phyloP scores from a whole-genome alignment of 2,113 vertebrate species.

The Campylomormyrus numenius region DNA sequence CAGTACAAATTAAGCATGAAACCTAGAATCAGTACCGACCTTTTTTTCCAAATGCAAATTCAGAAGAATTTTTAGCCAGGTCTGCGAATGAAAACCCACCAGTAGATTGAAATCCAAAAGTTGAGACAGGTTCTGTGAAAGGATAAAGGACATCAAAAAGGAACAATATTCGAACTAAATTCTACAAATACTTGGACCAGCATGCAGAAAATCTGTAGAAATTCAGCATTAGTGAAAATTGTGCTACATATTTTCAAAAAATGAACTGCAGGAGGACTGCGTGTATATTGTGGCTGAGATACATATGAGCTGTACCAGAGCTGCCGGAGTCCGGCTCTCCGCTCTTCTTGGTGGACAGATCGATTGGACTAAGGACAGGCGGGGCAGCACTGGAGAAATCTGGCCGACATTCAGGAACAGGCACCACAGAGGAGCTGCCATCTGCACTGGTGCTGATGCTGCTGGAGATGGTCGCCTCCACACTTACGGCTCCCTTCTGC shows the following conservation, averaged over 20 bases:
- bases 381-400: slow-evolving; percentile 20
- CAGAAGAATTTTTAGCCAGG: slow-evolving; percentile 72
- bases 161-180: not conserved
- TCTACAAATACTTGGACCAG: not conserved
- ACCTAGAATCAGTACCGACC: slow-evolving; percentile 54
- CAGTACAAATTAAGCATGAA: not conserved
- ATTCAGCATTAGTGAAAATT: not conserved
- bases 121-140: slow-evolving; percentile 35
- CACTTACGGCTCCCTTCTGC: not conserved
- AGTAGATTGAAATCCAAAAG: slow-evolving; percentile 56
- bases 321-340: slow-evolving; percentile 41
- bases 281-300: not conserved
- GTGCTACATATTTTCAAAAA: not conserved
- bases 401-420: not conserved
- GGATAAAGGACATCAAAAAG: not conserved
- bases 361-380: slow-evolving; percentile 61
- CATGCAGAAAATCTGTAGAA: not conserved
- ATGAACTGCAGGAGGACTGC: not conserved
- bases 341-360: slow-evolving; percentile 76
- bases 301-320: not conserved
- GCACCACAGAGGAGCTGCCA: not conserved
- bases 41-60: slow-evolving; percentile 78
- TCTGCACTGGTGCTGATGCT: not conserved
- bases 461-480: not conserved
- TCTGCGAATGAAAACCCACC: slow-evolving; percentile 79